Base-by-base conservation (phyloP, 2,797 vertebrate species). In the Gadopsis marmoratus region DNA sequence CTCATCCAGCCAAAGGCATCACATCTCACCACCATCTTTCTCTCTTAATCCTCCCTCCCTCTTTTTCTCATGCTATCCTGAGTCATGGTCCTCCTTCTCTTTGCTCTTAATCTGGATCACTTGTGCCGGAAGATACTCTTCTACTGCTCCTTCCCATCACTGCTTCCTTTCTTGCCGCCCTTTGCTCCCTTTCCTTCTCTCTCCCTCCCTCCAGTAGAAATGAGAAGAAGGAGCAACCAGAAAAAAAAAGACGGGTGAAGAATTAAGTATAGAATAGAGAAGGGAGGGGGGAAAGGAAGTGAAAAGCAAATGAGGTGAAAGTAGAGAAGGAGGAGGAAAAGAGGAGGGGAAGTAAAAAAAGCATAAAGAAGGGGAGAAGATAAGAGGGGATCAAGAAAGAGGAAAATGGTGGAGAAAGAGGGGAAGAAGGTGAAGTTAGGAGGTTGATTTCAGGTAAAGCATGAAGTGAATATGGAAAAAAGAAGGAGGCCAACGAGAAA, bases 101-200 rank as follows among this genome's bases (percentile, higher is more conserved):
- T 61, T 26, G 35, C 16, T 61, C 59, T 39, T 67, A 68, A 82
- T 70, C 72, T 72, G 68, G 33, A 78, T 29, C 35, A 14, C 17
- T 58, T 45, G 23, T 58, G 71, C 68, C 55, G 1, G 29, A 70
- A 76, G 62, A 86, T 1, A 21, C 2, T 31, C 50, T 70, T 19
- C n/a, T 11, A 3, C 41, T 64, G 54, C 37, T 65, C 62, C 31
- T 66, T 73, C 47, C 35, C n/a, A 3, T 47, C 58, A 3, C 9
- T 54, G 4, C 58, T 48, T 35, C 3, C 21, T 67, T 60, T 47
- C 33, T 60, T 75, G n/a, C 66, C 5, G 2, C 26, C 50, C 45
- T 29, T 69, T 43, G 31, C 48, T 79, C 68, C 33, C 39, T 70
- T 61, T n/a, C 14, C 29, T 50, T 74, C 48, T 43, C 19, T 62